Percentiles rank a stretch among this genome's conserved stretches.
These are phyloP conservation scores for Zaprionus capensis DNA, from an alignment of 1,140 invertebrate genomes.

Conservation along the genomic window DNA sequence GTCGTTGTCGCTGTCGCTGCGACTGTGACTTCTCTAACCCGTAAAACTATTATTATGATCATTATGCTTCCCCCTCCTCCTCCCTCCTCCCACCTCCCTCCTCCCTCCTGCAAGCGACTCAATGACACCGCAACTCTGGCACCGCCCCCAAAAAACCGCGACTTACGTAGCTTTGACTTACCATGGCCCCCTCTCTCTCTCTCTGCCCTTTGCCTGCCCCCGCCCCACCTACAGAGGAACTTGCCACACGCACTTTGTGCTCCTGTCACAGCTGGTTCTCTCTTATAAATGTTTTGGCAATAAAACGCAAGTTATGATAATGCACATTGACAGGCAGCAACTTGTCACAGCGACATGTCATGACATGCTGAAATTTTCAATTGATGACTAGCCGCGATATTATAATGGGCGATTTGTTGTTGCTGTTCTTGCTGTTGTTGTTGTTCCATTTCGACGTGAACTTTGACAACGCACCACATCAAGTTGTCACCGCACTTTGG, in stretches of 20 bases:
- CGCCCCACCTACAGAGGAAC: constrained; percentile 21
- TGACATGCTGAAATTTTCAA: constrained; percentile 51
- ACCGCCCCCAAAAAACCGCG: constrained; percentile 18
- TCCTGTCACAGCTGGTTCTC: constrained; percentile 25
- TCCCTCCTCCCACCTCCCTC: constrained; percentile 3
- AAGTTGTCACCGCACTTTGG: neutral
- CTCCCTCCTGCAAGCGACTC: neutral
- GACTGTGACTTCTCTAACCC: constrained; percentile 81
- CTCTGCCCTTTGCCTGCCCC: neutral
- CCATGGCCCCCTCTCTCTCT: neutral
- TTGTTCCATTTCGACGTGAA: neutral
- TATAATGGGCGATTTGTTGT: constrained; percentile 51
- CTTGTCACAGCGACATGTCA: constrained; percentile 46
- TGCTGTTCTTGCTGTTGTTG: too few species aligned
- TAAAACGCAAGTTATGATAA: constrained; percentile 80
- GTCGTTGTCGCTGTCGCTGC: constrained; percentile 69
- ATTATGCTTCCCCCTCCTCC: constrained; percentile 50
- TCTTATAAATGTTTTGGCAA: constrained; percentile 80
- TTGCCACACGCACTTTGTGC: constrained; percentile 73
- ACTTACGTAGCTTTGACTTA: neutral
- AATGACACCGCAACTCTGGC: constrained; percentile 33
- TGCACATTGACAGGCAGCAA: constrained; percentile 71
- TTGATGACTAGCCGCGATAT: constrained; percentile 48
- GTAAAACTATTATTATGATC: constrained; percentile 80
- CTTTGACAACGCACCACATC: neutral